phyloP scores from a whole-genome alignment of 35 echinoderm and acorn worm genomes.

The Amphiura filiformis region DNA sequence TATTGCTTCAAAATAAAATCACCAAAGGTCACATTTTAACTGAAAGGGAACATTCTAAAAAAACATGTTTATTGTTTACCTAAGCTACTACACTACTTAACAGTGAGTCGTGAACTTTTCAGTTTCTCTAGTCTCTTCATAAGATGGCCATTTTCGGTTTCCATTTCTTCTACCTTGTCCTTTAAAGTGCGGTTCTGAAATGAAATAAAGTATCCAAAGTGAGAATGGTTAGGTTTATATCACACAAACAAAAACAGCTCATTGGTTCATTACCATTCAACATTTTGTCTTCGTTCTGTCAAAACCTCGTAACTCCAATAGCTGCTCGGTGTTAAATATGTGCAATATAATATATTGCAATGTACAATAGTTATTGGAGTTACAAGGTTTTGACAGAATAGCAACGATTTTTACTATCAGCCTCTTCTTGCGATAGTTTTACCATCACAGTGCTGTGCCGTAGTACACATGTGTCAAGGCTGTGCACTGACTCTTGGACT shows the following conservation, averaged over 20 bases:
- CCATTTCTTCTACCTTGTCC: background rate
- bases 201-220: too few relatives aligned
- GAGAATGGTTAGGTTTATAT: background rate
- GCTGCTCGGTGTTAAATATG: too few relatives aligned
- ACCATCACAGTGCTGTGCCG: too few relatives aligned
- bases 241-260: background rate
- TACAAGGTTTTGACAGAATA: too few relatives aligned
- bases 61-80: background rate
- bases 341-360: too few relatives aligned
- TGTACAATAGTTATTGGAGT: too few relatives aligned
- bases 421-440: too few relatives aligned
- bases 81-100: background rate
- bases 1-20: background rate
- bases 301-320: too few relatives aligned
- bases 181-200: background rate
- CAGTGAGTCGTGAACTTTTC: background rate
- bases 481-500: too few relatives aligned
- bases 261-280: background rate
- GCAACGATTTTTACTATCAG: too few relatives aligned
- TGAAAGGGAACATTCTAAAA: background rate
- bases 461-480: background rate
- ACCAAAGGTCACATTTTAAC: background rate
- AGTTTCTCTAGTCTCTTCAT: background rate
- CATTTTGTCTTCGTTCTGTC: background rate
- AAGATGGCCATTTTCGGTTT: background rate